Base-by-base conservation (phyloP, 2,797 vertebrate genomes). In the Rhincodon typus region DNA sequence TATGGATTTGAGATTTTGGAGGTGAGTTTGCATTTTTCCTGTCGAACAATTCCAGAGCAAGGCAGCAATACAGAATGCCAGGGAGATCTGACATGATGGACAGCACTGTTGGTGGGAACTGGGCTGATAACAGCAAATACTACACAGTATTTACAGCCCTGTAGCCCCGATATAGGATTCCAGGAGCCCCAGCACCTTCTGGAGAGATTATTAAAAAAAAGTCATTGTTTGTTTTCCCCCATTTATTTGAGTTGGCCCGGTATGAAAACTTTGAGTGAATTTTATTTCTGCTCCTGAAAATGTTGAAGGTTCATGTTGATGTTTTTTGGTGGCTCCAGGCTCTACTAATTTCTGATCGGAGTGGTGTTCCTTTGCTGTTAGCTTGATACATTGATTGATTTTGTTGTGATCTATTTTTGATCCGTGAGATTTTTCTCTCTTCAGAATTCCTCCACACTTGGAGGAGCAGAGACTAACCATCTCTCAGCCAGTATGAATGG, bases 1-100 rank as follows among this genome's bases (percentile, higher is more conserved):
- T 98, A 98, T 0, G 98, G 98, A 96, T 98, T 98, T 12, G 98
- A 98, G 96, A 98, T 98, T 96, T 96, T 98, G 96, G 97, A 98
- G 97, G 98, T 97, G 96, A 97, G 97, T 0, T 1, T 84, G 30
- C 21, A 95, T 91, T 91, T n/a, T 67, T 93, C 90, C n/a, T 62
- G 34, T 79, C 19, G 42, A 72, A 50, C 15, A 17, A 27, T 77
- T 70, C 38, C 23, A 70, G 27, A 5, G 38, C 38, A n/a, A 69
- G 67, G 23, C 50, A 53, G 46, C 87, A 91, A n/a, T n/a, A n/a
- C 53, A 91, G 27, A 84, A 42, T 84, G 42, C 53, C 70, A 74
- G 27, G 70, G 42, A 17, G 7, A 50, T 19, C 5, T 23, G 15
- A 7, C 70, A 53, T 8, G 15, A 30, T 70, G 30, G 46, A 30